Base-by-base conservation (phyloP, 1,140 invertebrate species). In the Drosophila serrata region DNA sequence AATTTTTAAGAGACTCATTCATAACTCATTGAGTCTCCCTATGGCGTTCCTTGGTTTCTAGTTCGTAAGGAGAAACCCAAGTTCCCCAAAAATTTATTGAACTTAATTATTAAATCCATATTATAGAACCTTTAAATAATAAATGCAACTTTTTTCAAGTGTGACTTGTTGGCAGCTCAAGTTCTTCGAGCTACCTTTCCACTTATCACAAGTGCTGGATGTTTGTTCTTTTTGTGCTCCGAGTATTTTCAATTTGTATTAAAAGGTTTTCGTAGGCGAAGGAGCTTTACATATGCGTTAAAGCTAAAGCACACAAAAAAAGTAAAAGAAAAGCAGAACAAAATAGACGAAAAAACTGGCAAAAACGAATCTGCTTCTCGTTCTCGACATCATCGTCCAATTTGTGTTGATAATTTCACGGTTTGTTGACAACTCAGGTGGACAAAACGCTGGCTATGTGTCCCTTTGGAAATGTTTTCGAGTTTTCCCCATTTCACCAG, bases 361-460 rank as follows among this genome's bases (percentile, higher is more conserved):
- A 42, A 59, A 74, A 77, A 65, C 35, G 77, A 65, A 68, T 68
- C 80, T 79, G 46, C 57, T 60, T 22, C 62, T 63, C 51, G 43
- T 59, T 43, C 53, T 88, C 63, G 60, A 59, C 55, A 79, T 84
- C 81, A 57, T 81, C 68, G 81, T 88, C 79, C 86, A 86, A 87
- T 91, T 90, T 86, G 76, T 81, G 82, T 90, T 87, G 86, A 90
- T 91, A 91, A 91, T 91, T 91, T 91, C 87, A 91, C 88, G 87
- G 88, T 91, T 91, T 87, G 87, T 91, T 91, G 88, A 87, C 79
- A 91, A 91, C 81, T 91, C 87, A 91, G 87, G 87, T 91, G 80
- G 77, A 90, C 86, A 79, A 62, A 81, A 68, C 77, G 58, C 74
- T 58, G 31, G 24, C 29, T 33, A 51, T 57, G 22, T 60, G 40